These are phyloP conservation scores for Dysmachus trigonus DNA, from an alignment of 2,888 invertebrate genomes.

Conservation along the genomic window DNA sequence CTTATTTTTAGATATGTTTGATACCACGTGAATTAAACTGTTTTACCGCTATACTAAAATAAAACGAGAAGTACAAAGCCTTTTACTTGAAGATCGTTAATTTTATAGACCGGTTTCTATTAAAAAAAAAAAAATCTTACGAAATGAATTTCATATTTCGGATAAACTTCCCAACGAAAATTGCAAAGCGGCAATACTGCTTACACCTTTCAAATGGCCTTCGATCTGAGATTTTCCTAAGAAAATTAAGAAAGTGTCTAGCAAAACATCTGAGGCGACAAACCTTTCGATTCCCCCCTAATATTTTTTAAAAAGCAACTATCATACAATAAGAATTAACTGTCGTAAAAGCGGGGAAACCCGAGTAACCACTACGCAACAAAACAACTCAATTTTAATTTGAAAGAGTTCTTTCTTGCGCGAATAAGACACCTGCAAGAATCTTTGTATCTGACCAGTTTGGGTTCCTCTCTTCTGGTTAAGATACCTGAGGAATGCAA, in stretches of 20 bases:
- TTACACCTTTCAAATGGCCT: slow-evolving; percentile 2
- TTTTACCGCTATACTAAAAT: background rate
- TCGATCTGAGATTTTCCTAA: background rate
- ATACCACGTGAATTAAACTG: background rate
- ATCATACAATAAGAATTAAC: background rate
- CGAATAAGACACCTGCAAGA: background rate
- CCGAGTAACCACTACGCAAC: background rate
- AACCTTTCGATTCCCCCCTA: background rate
- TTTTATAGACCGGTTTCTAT: background rate
- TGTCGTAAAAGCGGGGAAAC: background rate
- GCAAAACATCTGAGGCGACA: background rate
- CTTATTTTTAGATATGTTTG: background rate
- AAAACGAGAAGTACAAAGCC: too few species aligned
- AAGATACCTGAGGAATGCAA: background rate
- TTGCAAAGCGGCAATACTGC: background rate
- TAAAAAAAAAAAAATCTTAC: background rate
- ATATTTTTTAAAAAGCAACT: background rate
- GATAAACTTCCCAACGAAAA: background rate
- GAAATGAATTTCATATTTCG: background rate
- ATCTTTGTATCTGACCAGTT: background rate
- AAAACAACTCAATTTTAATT: background rate
- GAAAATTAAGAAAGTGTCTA: slow-evolving; percentile 17
- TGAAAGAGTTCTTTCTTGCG: background rate
- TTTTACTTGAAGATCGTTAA: background rate
- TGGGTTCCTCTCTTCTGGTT: background rate